Base-by-base conservation (phyloP, 2,797 vertebrate genomes). In the Propithecus deckenii region DNA sequence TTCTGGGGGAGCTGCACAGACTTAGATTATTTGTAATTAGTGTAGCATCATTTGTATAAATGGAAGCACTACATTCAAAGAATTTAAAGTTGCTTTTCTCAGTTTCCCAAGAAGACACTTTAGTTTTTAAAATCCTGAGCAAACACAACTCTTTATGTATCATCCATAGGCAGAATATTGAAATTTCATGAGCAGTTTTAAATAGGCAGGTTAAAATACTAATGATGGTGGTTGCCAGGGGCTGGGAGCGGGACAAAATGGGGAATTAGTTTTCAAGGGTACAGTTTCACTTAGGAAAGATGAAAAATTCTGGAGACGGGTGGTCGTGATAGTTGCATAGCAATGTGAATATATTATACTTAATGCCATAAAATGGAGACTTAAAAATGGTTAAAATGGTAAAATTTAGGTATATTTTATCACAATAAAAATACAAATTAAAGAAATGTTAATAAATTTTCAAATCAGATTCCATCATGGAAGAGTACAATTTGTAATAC, bases 11-110 rank as follows among this genome's bases (percentile, higher is more conserved):
- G 55, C 4, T 28, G 6, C 25, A 41, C 48, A 80, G 59, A 59
- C 38, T 95, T 48, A 35, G 61, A 81, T 91, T 86, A 87, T 92
- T 94, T 71, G 61, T 79, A 95, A 97, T 95, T 84, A 95, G 52
- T 74, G 35, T 92, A 81, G 23, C 13, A 74, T 79, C 61, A 32
- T 46, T 89, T 74, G 2, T 41, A 43, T 43, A 96, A 84, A 50
- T 41, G 67, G 43, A 14, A 46, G 5, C 35, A 89, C 32, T 18
- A 55, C 41, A 35, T 55, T 86, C 79, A 94, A 91, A 75, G 57
- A 30, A 57, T 94, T 74, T 50, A 12, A 71, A 15, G 71, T 91
- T 86, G 10, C 63, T 93, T 96, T 63, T 20, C 14, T 25, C 35
- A 86, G 20, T 69, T 86, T 86, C 50, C 69, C 48, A 79, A 88